A percentile compares a stretch with the other conserved stretches of the same genome.
These are phyloP conservation scores for Gephyroberyx darwinii DNA, from an alignment of 2,797 vertebrate genomes.

Conservation along the genomic window DNA sequence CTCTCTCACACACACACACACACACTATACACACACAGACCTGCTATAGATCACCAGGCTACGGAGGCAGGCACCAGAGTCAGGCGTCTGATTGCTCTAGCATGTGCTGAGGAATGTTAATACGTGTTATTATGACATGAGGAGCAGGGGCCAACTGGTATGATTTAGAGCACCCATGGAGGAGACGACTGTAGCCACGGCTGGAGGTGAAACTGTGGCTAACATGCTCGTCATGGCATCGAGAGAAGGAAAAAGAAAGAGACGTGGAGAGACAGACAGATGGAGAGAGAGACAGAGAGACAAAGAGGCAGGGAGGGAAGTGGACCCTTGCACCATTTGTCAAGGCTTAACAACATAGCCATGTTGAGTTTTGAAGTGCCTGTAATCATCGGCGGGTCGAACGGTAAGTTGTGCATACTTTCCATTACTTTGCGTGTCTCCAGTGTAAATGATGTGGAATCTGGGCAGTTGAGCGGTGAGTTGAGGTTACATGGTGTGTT, in stretches of 20 bases:
- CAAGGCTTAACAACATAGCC: neutral
- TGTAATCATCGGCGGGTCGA: neutral
- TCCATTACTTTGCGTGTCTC: slow-evolving; percentile 22
- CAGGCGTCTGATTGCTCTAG: slow-evolving; percentile 57
- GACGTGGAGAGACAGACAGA: neutral
- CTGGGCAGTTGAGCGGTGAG: slow-evolving; percentile 30
- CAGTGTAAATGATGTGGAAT: slow-evolving; percentile 40
- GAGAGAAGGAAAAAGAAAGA: slow-evolving; percentile 11
- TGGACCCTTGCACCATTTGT: slow-evolving; percentile 12
- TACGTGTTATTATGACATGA: slow-evolving; percentile 60
- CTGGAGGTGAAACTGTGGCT: slow-evolving; percentile 46
- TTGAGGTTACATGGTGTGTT: slow-evolving; percentile 52
- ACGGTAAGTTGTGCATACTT: slow-evolving; percentile 2
- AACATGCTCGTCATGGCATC: slow-evolving; percentile 22
- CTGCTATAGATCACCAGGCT: slow-evolving; percentile 50
- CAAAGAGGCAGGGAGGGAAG: neutral
- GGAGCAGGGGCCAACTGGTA: slow-evolving; percentile 25
- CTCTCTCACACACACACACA: neutral
- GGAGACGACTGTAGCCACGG: slow-evolving; percentile 17
- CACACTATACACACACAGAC: slow-evolving; percentile 21
- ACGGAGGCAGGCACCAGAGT: slow-evolving; percentile 32
- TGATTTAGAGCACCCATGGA: slow-evolving; percentile 44
- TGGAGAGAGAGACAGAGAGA: neutral
- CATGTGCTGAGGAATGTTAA: slow-evolving; percentile 63
- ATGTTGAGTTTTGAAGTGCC: slow-evolving; percentile 8